Percentiles rank a stretch among this genome's conserved stretches.
These are phyloP conservation scores for Sialia sialis DNA, from an alignment of 2,113 vertebrate species.

Conservation along the genomic window DNA sequence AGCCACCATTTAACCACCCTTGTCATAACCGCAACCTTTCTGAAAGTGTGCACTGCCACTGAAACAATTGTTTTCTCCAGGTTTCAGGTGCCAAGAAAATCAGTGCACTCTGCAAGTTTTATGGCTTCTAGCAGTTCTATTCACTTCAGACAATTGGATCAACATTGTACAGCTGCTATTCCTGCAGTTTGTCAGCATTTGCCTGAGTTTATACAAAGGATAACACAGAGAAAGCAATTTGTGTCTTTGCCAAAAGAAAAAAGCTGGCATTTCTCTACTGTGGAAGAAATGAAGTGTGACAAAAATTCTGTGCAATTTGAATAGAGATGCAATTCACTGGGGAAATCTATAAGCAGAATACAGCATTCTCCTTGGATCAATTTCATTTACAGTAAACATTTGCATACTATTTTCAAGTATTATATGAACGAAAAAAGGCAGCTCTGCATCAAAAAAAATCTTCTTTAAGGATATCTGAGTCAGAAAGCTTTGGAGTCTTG, in stretches of 20 bases:
- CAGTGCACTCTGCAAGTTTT: not conserved
- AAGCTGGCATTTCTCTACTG: not conserved
- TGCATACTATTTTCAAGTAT: not conserved
- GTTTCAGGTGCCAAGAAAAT: conserved; percentile 7
- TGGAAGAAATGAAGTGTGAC: not conserved
- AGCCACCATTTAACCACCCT: not conserved
- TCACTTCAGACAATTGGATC: conserved; percentile 1
- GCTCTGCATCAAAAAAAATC: not conserved
- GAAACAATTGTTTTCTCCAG: not conserved
- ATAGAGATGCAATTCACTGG: not conserved
- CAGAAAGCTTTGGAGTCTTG: not conserved
- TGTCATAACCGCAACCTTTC: not conserved
- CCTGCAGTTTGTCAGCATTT: conserved; percentile 24
- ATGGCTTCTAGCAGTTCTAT: not conserved
- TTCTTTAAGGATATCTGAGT: not conserved
- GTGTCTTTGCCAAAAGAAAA: not conserved
- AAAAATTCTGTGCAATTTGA: not conserved
- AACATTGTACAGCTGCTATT: not conserved
- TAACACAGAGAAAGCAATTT: not conserved
- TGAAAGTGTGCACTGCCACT: not conserved
- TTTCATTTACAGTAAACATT: not conserved
- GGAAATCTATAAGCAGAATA: not conserved
- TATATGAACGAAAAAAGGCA: not conserved
- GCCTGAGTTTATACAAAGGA: conserved; percentile 5
- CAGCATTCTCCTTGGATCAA: not conserved